phyloP scores from a whole-genome alignment of 92 coral and sea anemone genomes.

The Phenganax subtilis region DNA sequence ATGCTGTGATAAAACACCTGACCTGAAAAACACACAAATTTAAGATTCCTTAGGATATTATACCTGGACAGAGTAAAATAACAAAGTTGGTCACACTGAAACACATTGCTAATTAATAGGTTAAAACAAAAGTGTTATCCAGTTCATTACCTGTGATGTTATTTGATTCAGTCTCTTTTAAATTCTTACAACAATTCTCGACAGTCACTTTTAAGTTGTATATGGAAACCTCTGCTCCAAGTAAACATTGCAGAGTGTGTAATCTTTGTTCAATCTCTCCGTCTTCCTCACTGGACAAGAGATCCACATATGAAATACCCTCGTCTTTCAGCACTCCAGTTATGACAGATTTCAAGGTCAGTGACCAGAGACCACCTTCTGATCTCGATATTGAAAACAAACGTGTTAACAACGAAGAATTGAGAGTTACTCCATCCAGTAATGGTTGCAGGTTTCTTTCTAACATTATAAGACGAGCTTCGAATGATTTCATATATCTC shows the following conservation, averaged over 20 bases:
- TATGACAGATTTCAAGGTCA: conserved; percentile 17
- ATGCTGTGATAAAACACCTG: conserved; percentile 20
- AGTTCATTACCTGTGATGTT: conserved; percentile 17
- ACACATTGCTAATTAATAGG: too few relatives aligned
- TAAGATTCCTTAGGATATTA: neutral
- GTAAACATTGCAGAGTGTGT: conserved; percentile 20
- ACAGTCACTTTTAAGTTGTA: conserved; percentile 24
- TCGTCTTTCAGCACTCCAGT: neutral
- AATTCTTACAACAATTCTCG: conserved; percentile 20
- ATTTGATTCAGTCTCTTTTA: neutral
- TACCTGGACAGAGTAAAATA: too few relatives aligned
- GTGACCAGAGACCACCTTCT: conserved; percentile 33
- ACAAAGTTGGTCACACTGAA: too few relatives aligned
- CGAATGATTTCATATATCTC: neutral
- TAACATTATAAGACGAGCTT: neutral
- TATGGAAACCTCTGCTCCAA: conserved; percentile 9
- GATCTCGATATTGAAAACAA: conserved; percentile 11
- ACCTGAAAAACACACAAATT: neutral
- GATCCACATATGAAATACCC: neutral
- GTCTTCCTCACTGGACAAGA: neutral
- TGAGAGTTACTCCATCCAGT: neutral
- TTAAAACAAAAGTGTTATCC: neutral
- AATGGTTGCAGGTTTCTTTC: conserved; percentile 23
- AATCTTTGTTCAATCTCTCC: neutral
- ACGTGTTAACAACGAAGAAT: neutral